phyloP scores from a whole-genome alignment of 2,797 vertebrate species.

The Momotus momota region DNA sequence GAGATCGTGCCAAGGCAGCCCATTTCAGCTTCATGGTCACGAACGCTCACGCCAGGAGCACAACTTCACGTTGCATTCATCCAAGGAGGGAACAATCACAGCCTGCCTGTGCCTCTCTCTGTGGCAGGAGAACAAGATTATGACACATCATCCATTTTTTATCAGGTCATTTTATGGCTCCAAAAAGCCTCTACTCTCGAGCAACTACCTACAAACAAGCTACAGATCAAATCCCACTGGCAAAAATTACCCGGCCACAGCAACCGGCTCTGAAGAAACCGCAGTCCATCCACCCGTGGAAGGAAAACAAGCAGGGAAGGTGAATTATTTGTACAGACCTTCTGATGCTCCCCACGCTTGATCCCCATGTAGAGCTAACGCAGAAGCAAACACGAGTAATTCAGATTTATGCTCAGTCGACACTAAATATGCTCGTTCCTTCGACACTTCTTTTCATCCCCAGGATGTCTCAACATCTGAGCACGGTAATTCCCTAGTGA shows the following conservation, averaged over 20 bases:
- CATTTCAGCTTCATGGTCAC: background rate
- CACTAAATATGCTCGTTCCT: slow-evolving; percentile 28
- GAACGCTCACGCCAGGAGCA: background rate
- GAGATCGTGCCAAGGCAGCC: slow-evolving; percentile 16
- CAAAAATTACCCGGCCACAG: background rate
- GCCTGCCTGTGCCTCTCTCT: background rate
- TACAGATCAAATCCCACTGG: background rate
- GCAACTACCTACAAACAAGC: background rate
- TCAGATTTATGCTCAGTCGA: background rate
- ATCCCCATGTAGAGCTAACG: background rate
- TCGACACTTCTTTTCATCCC: slow-evolving; percentile 48
- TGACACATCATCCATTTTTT: background rate
- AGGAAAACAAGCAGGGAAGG: background rate
- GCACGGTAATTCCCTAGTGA: slow-evolving; percentile 39
- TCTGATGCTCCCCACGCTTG: background rate
- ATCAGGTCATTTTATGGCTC: background rate
- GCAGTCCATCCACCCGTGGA: background rate
- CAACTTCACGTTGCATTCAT: background rate
- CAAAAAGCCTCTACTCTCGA: background rate
- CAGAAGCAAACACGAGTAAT: background rate
- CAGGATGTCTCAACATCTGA: slow-evolving; percentile 57
- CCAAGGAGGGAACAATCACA: background rate
- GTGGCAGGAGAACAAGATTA: background rate
- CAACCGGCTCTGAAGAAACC: background rate
- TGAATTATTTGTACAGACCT: background rate